These are phyloP conservation scores for Hyperoplus lanceolatus DNA, from an alignment of 2,797 vertebrate genomes.

Conservation along the genomic window DNA sequence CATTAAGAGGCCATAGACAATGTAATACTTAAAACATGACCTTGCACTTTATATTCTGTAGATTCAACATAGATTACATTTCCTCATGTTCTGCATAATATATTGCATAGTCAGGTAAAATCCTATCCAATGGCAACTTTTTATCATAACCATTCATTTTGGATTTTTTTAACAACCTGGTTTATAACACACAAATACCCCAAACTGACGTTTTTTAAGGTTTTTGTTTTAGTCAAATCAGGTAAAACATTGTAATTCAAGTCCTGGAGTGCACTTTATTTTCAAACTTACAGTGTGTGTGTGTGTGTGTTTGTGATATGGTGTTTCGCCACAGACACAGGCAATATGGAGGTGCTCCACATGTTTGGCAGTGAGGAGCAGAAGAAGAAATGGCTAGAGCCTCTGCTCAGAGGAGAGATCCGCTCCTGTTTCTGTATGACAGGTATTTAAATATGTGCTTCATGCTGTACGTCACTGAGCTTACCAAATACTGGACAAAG, in stretches of 20 bases:
- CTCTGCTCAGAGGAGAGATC: constrained; percentile 91
- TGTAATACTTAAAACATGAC: not conserved
- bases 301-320: not conserved
- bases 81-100: not conserved
- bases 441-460: constrained; percentile 77
- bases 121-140: not conserved
- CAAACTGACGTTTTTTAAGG: not conserved
- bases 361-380: constrained; percentile 93
- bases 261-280: not conserved
- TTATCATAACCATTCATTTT: not conserved
- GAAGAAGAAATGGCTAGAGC: constrained; percentile 93
- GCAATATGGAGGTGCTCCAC: constrained; percentile 96
- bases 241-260: not conserved
- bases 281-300: not conserved
- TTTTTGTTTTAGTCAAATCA: not conserved
- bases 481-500: not conserved
- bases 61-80: not conserved
- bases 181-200: not conserved
- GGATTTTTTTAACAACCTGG: not conserved
- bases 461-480: not conserved
- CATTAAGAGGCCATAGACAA: not conserved
- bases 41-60: not conserved
- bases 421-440: constrained; percentile 98
- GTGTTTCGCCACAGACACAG: constrained; percentile 86
- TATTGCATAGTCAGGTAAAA: not conserved